These are phyloP conservation scores for Diarsia rubi DNA, from an alignment of 2,888 invertebrate species.

Conservation along the genomic window DNA sequence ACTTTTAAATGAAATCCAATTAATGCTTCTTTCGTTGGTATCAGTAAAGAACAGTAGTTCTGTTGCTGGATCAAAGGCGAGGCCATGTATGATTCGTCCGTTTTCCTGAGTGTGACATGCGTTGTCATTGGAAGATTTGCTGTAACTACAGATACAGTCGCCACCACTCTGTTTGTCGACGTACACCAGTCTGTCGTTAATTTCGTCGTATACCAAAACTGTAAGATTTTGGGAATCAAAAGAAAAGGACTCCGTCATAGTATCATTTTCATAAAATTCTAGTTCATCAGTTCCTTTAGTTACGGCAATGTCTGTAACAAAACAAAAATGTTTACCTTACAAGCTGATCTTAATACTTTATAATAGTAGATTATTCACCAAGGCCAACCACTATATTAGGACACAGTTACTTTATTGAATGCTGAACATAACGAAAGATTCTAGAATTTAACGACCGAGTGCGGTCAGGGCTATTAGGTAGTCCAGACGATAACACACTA, in stretches of 20 bases:
- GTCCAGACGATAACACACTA: no score
- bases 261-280: background rate
- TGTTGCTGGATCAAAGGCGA: constrained; percentile 15
- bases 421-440: no score
- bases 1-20: constrained; percentile 11
- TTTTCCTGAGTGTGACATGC: background rate
- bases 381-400: background rate
- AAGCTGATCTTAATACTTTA: background rate
- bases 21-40: background rate
- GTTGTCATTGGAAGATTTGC: background rate
- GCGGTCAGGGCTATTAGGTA: no score
- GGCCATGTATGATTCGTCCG: constrained; percentile 1
- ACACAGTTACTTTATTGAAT: background rate
- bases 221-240: no score
- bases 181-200: background rate
- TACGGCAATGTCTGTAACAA: constrained; percentile 1
- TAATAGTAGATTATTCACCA: background rate
- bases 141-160: background rate
- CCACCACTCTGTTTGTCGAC: background rate
- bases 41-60: constrained; percentile 14
- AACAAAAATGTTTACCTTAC: background rate
- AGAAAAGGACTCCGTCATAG: background rate
- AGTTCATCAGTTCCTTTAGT: background rate
- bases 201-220: constrained; percentile 8
- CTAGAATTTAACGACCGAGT: no score